These are phyloP conservation scores for Mythimna loreyi DNA, from an alignment of 2,888 invertebrate genomes.

Conservation along the genomic window DNA sequence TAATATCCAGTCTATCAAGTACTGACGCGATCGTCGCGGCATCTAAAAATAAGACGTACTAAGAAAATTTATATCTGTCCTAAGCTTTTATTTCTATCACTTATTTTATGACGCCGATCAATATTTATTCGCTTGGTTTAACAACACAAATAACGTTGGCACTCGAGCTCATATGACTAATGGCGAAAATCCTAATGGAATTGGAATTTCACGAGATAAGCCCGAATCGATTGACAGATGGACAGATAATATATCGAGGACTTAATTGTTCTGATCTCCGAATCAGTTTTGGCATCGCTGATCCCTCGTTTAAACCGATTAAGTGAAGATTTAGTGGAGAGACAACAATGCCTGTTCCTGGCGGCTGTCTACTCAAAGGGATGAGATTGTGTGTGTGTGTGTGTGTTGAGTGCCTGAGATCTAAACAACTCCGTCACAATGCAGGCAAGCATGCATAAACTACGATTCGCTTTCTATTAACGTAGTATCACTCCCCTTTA, in stretches of 20 bases:
- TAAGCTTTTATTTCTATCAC: constrained; percentile 20
- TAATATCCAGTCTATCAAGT: constrained; percentile 11
- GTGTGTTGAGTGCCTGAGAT: constrained; percentile 18
- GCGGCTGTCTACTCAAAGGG: constrained; percentile 42
- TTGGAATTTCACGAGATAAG: constrained; percentile 51
- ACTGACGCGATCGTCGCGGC: neutral
- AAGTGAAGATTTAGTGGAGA: constrained; percentile 32
- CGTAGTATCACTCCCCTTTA: constrained; percentile 11
- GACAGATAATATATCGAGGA: constrained; percentile 31
- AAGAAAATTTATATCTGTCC: constrained; percentile 8
- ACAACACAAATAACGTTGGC: constrained; percentile 20
- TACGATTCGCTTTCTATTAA: constrained; percentile 21
- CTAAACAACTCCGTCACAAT: constrained; percentile 31
- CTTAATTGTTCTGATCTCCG: constrained; percentile 31
- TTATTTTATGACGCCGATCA: constrained; percentile 1
- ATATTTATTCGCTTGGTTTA: constrained; percentile 15
- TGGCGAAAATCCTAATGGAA: constrained; percentile 36
- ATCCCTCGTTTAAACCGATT: constrained; percentile 42
- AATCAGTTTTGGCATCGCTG: constrained; percentile 33
- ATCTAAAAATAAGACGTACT: constrained; percentile 13
- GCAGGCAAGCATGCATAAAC: constrained; percentile 53
- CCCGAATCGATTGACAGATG: constrained; percentile 41
- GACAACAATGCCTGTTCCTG: constrained; percentile 29
- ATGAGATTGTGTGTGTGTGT: neutral
- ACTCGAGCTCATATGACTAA: constrained; percentile 40